These are phyloP conservation scores for Bombyx huttoni DNA, from an alignment of 2,888 invertebrate genomes.

Conservation along the genomic window DNA sequence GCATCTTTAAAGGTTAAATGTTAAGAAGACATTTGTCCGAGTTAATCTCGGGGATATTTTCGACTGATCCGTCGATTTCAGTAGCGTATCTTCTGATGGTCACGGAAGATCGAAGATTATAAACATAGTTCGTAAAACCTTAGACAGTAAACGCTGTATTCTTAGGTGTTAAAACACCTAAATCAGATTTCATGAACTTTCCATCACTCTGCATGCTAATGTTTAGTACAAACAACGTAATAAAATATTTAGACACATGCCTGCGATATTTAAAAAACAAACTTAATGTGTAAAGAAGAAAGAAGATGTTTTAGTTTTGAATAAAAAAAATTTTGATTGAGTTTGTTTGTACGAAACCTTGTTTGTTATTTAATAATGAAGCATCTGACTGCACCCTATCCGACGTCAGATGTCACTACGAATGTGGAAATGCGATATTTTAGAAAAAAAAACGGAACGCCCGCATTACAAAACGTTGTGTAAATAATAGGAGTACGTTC, in stretches of 20 bases:
- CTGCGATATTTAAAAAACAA: not conserved
- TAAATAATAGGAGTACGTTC: conserved; percentile 70
- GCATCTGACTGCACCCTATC: not conserved
- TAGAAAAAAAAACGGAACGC: conserved; percentile 50
- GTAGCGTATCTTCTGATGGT: no score
- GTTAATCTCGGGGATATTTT: no score
- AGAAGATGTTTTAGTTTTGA: not conserved
- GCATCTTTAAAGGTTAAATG: no score
- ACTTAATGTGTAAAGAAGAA: not conserved
- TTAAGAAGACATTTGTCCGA: no score
- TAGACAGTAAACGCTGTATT: not conserved
- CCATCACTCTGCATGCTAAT: not conserved
- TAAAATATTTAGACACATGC: not conserved
- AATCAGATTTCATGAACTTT: not conserved
- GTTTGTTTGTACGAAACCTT: not conserved
- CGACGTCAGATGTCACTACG: conserved; percentile 13
- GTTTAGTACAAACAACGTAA: not conserved
- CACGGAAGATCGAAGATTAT: no score
- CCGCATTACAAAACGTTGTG: conserved; percentile 68
- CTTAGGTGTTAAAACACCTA: not conserved
- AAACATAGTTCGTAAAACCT: no score
- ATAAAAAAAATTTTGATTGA: not conserved
- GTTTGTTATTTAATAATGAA: not conserved
- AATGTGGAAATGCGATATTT: conserved; percentile 64
- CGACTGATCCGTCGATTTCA: no score